Evolutionary conservation across 2,113 vertebrate species (phyloP), one percentile per base, ranked within the genome.

Genomic region (Xenopus laevis): DNA sequence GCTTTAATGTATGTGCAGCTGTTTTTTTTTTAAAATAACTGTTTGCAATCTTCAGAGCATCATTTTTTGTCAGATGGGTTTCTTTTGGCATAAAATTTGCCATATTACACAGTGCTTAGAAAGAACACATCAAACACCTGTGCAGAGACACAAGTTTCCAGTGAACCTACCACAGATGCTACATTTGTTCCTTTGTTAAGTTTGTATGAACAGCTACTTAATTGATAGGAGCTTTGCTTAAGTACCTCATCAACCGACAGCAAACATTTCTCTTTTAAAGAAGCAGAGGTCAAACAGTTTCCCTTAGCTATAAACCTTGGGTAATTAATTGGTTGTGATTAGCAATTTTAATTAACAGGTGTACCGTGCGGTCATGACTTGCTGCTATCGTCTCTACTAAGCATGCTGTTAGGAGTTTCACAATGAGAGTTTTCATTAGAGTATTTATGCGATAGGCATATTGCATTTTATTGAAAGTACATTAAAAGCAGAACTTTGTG

Each of bases 341-440:
- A 93, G 91, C 91, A 89, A 93, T 94, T 94, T 93, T 94, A 94
- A 94, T 94, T 91, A 93, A 87, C 93, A 94, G 93, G 92, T 95
- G 92, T 87, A 72, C 47, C 55, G 57, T 83, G 83, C 77, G 88
- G 86, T 89, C 78, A 70, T 77, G 84, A 80, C 83, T 86, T 83
- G 71, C 78, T 78, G 72, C 20, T 79, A 73, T 79, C 80, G 68
- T 83, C 87, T 68, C 81, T 87, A 87, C 84, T 84, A 87, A 87
- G 82, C 82, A 84, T 89, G 81, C 83, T 82, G 87, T 85, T 87
- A 83, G 13, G 23, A 61, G 66, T 58, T 70, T 79, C 78, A 79
- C 79, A 84, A 82, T 78, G 71, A 0, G 15, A 13, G 11, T 10
- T 50, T 50, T 13, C 1, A 50, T 50, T 50, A 47, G 13, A 47